Evolutionary conservation across 1,140 invertebrate genomes (phyloP), one percentile per base, ranked within the genome.

Genomic region (Teleopsis dalmanni): DNA sequence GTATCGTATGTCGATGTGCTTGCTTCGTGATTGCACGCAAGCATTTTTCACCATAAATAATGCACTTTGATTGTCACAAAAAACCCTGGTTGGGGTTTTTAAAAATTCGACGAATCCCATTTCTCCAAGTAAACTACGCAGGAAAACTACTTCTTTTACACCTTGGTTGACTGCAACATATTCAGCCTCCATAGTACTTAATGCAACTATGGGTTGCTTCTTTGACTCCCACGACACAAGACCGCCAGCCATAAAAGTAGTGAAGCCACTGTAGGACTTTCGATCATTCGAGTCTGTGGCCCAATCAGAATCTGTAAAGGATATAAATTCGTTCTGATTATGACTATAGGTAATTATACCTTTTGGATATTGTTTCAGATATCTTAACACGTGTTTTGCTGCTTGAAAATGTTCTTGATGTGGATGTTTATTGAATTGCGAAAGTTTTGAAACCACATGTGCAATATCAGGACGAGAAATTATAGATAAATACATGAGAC

Each of bases 111-210:
- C 14, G 14, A 46, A 36, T 5, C 26, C 26, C 16, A 43, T 29
- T 44, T 70, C n/a, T 34, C 21, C 40, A 1, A 67, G 41, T 7
- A 72, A 51, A 22, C 52, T 45, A 46, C 51, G 57, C 25, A 65
- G 37, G 59, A 59, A 70, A 8, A 65, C 55, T 1, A 63, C 55
- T 53, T 75, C 70, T 57, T 71, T 71, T 8, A 62, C 41, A 3
- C 60, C 66, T 48, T 62, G 56, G 27, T 60, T 49, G 6, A 68
- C 51, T 14, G 72, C 71, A 9, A 76, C 61, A 51, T 75, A 76
- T 56, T 77, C 72, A 7, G 72, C 62, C 48, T 77, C 72, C 29
- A 70, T 75, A 8, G 70, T 70, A 9, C 72, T 73, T 35, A 75
- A 57, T 22, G 72, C 65, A 9, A 74, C 70, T 14, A 59, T 59